Evolutionary conservation across 1,140 invertebrate genomes (phyloP), one percentile per base, ranked within the genome.

Genomic region (Kradibia gibbosae): DNA sequence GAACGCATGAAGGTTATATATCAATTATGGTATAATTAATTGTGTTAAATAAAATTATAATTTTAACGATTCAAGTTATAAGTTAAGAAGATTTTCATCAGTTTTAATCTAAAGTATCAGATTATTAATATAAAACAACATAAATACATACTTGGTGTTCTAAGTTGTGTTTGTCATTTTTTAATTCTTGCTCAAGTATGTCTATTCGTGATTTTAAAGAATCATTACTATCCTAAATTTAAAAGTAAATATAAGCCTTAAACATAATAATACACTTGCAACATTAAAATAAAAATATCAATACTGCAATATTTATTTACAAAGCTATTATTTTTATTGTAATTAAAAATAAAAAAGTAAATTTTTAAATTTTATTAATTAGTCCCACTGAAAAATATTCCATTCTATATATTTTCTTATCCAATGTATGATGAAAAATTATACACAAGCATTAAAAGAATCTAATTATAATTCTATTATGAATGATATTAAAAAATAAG

Each of bases 201-300:
- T 72, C 78, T 34, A 83, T 85, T 48, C 89, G 83, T 34, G 71
- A 84, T 73, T 83, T 89, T 28, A 90, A 82, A 81, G 88, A 88
- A 22, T 77, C 81, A 84, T 89, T 87, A n/a, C 88, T 84, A 74
- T 90, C 89, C 89, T 90, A 65, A 22, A 87, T 86, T 22, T 81
- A 74, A 80, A 84, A 83, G 48, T 42, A 39, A 71, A 50, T 34
- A 70, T n/a, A 70, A 11, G 15, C 50, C 50, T 67, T 71, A 62
- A 2, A 36, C 7, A 15, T 10, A 36, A 55, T 73, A 28, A 36
- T 39, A 39, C 5, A 31, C 8, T 31, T 31, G 3, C 5, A 70
- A 42, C 17, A 70, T 39, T 50, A 28, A 53, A 42, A 73, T 50
- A 31, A 53, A 20, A 62, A 60, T 60, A 31, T 10, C 25, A 55